Base-by-base conservation (phyloP, 2,113 vertebrate genomes). In the Plecotus auritus region DNA sequence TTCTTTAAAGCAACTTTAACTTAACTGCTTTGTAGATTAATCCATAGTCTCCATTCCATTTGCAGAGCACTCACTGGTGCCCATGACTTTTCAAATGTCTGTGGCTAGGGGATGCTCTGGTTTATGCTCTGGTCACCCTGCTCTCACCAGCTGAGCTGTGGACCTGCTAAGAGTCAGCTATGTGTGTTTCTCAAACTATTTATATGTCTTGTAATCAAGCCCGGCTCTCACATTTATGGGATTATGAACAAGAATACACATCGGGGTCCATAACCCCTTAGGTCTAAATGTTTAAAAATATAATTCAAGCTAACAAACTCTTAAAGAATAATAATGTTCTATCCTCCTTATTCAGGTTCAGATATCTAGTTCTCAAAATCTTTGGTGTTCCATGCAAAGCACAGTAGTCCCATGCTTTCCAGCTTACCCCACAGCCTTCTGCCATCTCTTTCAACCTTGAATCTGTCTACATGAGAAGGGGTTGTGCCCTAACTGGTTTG, bases 281-380 rank as follows among this genome's bases (percentile, higher is more conserved):
- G 32, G 47, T 95, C 8, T 88, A 82, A 93, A 83, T 85, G 93
- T 81, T 76, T 85, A 69, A 92, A 91, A 9, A 16, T 82, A 23
- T 80, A 66, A 64, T 84, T 51, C 47, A 77, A 92, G 61, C 35
- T 61, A 82, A 88, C 6, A 74, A 67, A 78, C 8, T 66, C 32
- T 72, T 87, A 74, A 85, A 93, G 37, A 66, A n/a, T 26, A 37
- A 23, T 69, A 23, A 28, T 61, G 18, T 76, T 72, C 20, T 96
- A 2, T 35, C 23, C 9, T 77, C 9, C 3, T 93, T 67, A n/a
- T 17, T 80, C 47, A 82, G 51, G 5, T 77, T 88, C 30, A 85
- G n/a, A 85, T 47, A 42, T 94, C 9, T 5, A 78, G 35, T 82
- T 90, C 22, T 88, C 13, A 88, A 69, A 78, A 72, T 77, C 51